Evolutionary conservation across 2,113 vertebrate species (phyloP).

Genomic region (Okapia johnstoni): DNA sequence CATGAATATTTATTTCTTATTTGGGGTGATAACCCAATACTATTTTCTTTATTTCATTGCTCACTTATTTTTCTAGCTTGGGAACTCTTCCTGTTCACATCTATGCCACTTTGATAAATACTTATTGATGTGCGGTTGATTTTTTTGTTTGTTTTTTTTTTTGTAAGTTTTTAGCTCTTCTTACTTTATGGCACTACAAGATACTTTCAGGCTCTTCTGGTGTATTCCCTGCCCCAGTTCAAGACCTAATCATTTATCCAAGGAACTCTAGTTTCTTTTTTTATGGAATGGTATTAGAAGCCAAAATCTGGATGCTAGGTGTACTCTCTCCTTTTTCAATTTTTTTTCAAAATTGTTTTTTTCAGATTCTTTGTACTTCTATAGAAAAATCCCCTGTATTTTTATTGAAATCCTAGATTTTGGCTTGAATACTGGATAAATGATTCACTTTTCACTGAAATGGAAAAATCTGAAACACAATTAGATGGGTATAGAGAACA

Average conservation of each 20-base stretch:
- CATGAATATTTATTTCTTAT: not conserved
- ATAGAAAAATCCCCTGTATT: not conserved
- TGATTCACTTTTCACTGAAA: not conserved
- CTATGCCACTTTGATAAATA: not conserved
- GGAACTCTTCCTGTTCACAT: not conserved
- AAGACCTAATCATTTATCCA: not conserved
- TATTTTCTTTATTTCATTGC: not conserved
- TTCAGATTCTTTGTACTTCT: not conserved
- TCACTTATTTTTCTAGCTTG: not conserved
- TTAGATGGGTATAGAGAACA: not conserved
- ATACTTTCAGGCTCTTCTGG: not conserved
- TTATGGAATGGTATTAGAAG: not conserved
- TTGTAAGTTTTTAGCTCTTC: not conserved
- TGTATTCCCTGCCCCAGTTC: not conserved
- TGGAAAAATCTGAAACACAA: not conserved
- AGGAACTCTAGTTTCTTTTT: not conserved
- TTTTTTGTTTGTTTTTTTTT: not conserved
- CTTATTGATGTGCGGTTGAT: not conserved
- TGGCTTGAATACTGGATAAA: not conserved
- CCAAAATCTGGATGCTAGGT: not conserved
- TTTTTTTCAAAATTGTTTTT: not conserved
- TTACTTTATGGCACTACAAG: not conserved
- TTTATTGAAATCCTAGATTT: not conserved
- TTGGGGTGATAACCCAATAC: not conserved
- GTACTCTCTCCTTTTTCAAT: not conserved